phyloP scores from a whole-genome alignment of 2,113 vertebrate genomes.

The Eleginops maclovinus region DNA sequence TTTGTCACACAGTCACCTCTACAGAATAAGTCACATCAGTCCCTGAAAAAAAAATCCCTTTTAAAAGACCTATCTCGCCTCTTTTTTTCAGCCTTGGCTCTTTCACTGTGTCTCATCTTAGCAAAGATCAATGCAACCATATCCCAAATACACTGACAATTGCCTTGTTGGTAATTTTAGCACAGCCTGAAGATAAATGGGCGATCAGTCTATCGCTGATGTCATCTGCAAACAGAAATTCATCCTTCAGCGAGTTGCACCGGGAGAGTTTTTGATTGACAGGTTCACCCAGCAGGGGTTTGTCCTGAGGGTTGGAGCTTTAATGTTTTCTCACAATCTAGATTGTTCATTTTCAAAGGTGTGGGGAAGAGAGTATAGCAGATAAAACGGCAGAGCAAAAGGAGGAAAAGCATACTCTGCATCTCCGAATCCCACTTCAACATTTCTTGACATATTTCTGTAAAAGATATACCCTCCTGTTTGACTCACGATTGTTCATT shows the following conservation, averaged over 20 bases:
- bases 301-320: slow-evolving; percentile 65
- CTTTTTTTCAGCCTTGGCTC: slow-evolving; percentile 15
- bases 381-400: slow-evolving; percentile 27
- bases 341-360: slow-evolving; percentile 58
- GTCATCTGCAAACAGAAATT: slow-evolving; percentile 65
- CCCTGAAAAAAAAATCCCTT: slow-evolving; percentile 51
- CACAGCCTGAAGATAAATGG: slow-evolving; percentile 72
- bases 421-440: slow-evolving; percentile 56
- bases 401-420: slow-evolving; percentile 37
- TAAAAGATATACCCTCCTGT: slow-evolving; percentile 30
- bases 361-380: slow-evolving; percentile 39
- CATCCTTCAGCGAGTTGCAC: slow-evolving; percentile 44
- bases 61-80: slow-evolving; percentile 28
- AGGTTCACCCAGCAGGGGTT: slow-evolving; percentile 66
- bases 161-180: slow-evolving; percentile 67
- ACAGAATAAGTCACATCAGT: neutral
- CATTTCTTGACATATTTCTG: slow-evolving; percentile 51
- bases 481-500: slow-evolving; percentile 35
- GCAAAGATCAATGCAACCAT: slow-evolving; percentile 63
- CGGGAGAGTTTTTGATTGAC: slow-evolving; percentile 64
- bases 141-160: slow-evolving; percentile 60
- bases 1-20: neutral
- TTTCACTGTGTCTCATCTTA: slow-evolving; percentile 40
- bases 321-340: slow-evolving; percentile 66
- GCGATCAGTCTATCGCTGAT: slow-evolving; percentile 61